phyloP scores from a whole-genome alignment of 2,113 vertebrate genomes.

The Emberiza fucata region DNA sequence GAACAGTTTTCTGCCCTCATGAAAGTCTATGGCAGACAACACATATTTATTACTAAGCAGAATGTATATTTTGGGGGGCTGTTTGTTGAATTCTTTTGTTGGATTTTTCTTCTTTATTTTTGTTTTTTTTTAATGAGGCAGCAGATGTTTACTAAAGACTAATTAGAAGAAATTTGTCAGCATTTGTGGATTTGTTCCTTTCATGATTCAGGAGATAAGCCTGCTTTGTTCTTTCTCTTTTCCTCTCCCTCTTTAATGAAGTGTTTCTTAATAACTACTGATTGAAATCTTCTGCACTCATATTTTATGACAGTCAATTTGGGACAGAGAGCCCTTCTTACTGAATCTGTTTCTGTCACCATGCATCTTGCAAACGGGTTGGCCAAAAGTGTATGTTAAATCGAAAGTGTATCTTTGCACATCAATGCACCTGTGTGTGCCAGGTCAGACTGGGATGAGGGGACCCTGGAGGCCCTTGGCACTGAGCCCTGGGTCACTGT shows the following conservation, averaged over 20 bases:
- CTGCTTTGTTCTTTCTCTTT: constrained; percentile 39
- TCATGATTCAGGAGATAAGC: constrained; percentile 14
- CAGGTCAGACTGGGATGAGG: neutral
- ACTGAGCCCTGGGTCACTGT: neutral
- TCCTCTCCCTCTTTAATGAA: constrained; percentile 35
- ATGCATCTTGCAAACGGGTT: neutral
- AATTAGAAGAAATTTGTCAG: constrained; percentile 44
- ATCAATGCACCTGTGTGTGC: rapidly evolving
- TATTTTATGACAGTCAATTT: neutral
- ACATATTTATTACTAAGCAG: neutral
- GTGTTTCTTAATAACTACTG: constrained; percentile 15
- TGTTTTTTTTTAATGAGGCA: neutral
- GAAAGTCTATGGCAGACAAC: neutral
- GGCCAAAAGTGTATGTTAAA: neutral
- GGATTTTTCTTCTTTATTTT: neutral
- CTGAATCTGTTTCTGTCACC: neutral
- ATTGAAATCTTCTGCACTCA: neutral
- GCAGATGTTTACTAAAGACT: constrained; percentile 26
- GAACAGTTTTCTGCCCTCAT: neutral
- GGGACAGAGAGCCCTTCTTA: neutral
- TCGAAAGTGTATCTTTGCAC: neutral
- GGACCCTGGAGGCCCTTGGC: neutral
- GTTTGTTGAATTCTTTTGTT: neutral
- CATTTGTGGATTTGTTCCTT: constrained; percentile 32
- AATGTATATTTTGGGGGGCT: neutral